A percentile compares a stretch with the other conserved stretches of the same genome.
Evolutionary conservation across 2,888 invertebrate species (phyloP).

Genomic region (Drosophila neotestacea): DNA sequence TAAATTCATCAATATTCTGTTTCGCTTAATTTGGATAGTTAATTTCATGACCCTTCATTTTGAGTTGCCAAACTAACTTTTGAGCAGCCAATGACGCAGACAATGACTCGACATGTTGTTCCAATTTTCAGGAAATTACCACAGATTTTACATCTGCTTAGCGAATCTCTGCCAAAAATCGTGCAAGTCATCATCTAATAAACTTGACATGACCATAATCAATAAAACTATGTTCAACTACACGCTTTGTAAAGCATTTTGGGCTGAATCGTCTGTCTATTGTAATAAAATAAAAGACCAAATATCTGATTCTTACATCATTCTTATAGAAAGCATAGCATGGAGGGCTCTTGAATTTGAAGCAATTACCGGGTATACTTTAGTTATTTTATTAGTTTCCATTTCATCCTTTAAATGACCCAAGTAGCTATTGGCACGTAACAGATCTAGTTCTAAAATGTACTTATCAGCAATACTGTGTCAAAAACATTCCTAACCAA

Average conservation of each 20-base stretch:
- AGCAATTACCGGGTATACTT: too few relatives aligned
- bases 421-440: too few relatives aligned
- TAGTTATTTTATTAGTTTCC: too few relatives aligned
- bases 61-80: not conserved
- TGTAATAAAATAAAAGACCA: not conserved
- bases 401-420: too few relatives aligned
- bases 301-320: not conserved
- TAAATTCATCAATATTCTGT: conserved; percentile 54
- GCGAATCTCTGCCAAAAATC: conserved; percentile 18
- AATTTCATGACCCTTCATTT: not conserved
- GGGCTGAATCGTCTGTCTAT: not conserved
- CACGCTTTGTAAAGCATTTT: not conserved
- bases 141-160: conserved; percentile 53
- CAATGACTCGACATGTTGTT: conserved; percentile 39
- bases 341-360: too few relatives aligned
- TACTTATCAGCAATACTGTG: too few relatives aligned
- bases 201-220: conserved; percentile 1
- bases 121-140: conserved; percentile 61
- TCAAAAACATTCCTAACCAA: too few relatives aligned
- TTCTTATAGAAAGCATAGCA: too few relatives aligned
- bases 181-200: conserved; percentile 31
- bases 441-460: too few relatives aligned
- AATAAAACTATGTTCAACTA: not conserved
- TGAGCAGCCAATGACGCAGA: conserved; percentile 5
- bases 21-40: conserved; percentile 23